A percentile compares a stretch with the other conserved stretches of the same genome.
These are phyloP conservation scores for Calliopum simillimum DNA, from an alignment of 2,888 invertebrate species.

Conservation along the genomic window DNA sequence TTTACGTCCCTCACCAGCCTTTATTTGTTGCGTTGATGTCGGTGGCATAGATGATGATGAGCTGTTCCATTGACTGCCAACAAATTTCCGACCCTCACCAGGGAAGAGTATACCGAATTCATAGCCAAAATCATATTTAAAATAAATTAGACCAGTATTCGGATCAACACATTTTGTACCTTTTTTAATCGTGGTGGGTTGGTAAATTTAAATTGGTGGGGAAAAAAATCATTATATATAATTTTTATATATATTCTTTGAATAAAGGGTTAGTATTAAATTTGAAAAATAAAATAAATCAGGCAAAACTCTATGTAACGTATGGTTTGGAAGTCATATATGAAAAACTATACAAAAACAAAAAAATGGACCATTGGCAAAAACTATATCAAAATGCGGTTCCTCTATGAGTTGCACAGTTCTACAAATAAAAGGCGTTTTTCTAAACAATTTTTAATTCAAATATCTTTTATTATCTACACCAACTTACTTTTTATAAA, in stretches of 20 bases:
- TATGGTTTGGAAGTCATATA: too few species aligned
- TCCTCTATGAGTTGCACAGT: too few species aligned
- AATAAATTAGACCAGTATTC: slow-evolving; percentile 81
- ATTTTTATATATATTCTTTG: not conserved
- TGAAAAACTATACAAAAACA: too few species aligned
- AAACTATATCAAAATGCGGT: too few species aligned
- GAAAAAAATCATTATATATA: not conserved
- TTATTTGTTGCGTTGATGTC: slow-evolving; percentile 19
- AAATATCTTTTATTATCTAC: too few species aligned
- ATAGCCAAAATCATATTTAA: slow-evolving; percentile 85
- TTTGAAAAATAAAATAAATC: not conserved
- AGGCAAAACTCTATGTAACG: too few species aligned
- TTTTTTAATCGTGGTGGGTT: slow-evolving; percentile 57
- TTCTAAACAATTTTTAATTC: too few species aligned
- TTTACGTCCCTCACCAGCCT: slow-evolving; percentile 45
- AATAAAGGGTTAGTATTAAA: slow-evolving; percentile 24
- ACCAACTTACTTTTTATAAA: too few species aligned
- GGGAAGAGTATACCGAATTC: slow-evolving; percentile 81
- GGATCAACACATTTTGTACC: slow-evolving; percentile 83
- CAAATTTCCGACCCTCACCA: slow-evolving; percentile 72
- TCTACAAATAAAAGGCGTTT: too few species aligned
- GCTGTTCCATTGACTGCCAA: slow-evolving; percentile 63
- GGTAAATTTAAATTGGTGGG: not conserved
- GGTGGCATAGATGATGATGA: slow-evolving; percentile 43
- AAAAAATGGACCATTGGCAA: too few species aligned